A percentile compares a stretch with the other conserved stretches of the same genome.
phyloP scores from a whole-genome alignment of 2,113 vertebrate genomes.

The Neodontobutis hainanensis region DNA sequence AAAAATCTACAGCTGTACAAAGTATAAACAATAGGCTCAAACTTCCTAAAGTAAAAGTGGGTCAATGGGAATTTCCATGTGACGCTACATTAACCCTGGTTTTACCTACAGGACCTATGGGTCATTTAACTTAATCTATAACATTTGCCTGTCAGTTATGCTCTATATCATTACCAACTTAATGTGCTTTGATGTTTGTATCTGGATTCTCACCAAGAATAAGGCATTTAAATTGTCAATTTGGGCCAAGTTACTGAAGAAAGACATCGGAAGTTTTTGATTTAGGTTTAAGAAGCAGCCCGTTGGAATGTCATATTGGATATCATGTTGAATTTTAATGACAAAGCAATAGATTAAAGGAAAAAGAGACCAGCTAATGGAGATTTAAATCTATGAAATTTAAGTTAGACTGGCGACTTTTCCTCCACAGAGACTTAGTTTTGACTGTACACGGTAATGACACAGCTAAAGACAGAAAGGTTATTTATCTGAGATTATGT shows the following conservation, averaged over 20 bases:
- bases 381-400: background rate
- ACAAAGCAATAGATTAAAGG: background rate
- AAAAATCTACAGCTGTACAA: constrained; percentile 1
- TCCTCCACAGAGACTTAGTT: background rate
- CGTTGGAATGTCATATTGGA: constrained; percentile 31
- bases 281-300: constrained; percentile 20
- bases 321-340: constrained; percentile 21
- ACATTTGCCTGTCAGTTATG: constrained; percentile 34
- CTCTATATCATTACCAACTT: constrained; percentile 26
- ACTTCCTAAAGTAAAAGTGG: constrained; percentile 24
- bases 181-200: constrained; percentile 45
- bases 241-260: constrained; percentile 21
- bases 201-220: constrained; percentile 24
- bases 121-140: constrained; percentile 27
- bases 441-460: constrained; percentile 70
- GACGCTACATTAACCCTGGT: constrained; percentile 7
- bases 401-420: no score
- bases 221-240: constrained; percentile 50
- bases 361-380: background rate
- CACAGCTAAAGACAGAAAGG: constrained; percentile 82
- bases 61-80: constrained; percentile 50
- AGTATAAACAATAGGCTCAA: constrained; percentile 12
- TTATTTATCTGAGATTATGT: constrained; percentile 88
- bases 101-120: constrained; percentile 23
- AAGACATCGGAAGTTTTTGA: constrained; percentile 35